These are phyloP conservation scores for Apteryx mantelli DNA, from an alignment of 2,113 vertebrate species.

Conservation along the genomic window DNA sequence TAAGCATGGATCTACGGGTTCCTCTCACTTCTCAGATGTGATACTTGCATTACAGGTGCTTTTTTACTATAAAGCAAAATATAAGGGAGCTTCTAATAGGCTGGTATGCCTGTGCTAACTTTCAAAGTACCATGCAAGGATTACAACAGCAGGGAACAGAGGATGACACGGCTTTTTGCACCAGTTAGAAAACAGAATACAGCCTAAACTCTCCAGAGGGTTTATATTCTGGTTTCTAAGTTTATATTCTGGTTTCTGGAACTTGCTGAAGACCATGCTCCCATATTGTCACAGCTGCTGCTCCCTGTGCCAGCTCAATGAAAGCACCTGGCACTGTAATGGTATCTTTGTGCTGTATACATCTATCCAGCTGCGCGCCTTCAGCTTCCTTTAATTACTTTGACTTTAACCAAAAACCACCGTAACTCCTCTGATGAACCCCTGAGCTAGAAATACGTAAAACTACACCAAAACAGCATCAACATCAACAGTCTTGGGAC, in stretches of 20 bases:
- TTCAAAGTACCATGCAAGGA: not conserved
- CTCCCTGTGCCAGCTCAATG: not conserved
- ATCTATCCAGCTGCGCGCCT: not conserved
- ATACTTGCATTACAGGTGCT: not conserved
- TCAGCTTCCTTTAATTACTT: not conserved
- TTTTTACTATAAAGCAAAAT: not conserved
- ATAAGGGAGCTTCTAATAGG: not conserved
- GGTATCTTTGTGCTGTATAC: not conserved
- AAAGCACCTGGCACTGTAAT: not conserved
- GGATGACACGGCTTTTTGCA: not conserved
- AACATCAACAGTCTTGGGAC: not conserved
- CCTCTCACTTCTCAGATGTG: not conserved
- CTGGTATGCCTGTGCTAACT: not conserved
- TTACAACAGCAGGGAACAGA: not conserved
- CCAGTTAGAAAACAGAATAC: not conserved
- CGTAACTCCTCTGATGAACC: not conserved
- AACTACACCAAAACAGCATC: not conserved
- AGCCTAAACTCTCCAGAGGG: not conserved
- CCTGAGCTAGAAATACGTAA: not conserved
- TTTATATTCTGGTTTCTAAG: not conserved
- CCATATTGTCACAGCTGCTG: not conserved
- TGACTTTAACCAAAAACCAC: not conserved
- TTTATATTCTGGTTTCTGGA: not conserved
- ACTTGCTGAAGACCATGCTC: not conserved
- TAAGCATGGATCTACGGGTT: not conserved